A percentile compares a stretch with the other conserved stretches of the same genome.
Evolutionary conservation across 2,888 invertebrate species (phyloP).

Genomic region (Clostera curtula): DNA sequence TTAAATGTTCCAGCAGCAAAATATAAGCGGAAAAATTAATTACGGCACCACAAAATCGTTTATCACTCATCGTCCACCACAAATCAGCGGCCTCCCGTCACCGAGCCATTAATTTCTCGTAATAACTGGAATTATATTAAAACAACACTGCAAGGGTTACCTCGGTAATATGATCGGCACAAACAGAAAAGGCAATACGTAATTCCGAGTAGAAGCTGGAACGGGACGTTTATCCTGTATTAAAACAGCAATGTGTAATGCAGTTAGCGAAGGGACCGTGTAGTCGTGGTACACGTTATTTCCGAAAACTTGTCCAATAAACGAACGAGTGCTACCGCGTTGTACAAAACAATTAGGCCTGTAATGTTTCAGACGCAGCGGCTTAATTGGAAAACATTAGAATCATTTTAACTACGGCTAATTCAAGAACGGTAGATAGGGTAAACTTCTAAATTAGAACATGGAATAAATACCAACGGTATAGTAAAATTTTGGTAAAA

Average conservation of each 20-base stretch:
- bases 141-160: slow-evolving; percentile 19
- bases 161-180: too few relatives aligned
- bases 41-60: slow-evolving; percentile 27
- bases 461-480: too few relatives aligned
- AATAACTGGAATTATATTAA: slow-evolving; percentile 30
- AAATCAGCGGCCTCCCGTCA: slow-evolving; percentile 24
- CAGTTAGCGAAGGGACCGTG: too few relatives aligned
- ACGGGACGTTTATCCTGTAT: not conserved
- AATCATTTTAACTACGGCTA: too few relatives aligned
- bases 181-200: too few relatives aligned
- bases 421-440: too few relatives aligned
- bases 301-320: slow-evolving; percentile 17
- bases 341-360: slow-evolving; percentile 17
- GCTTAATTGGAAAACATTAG: slow-evolving; percentile 22
- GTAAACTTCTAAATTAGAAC: too few relatives aligned
- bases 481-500: too few relatives aligned
- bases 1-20: too few relatives aligned
- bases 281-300: not conserved
- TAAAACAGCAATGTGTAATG: not conserved
- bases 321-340: slow-evolving; percentile 14
- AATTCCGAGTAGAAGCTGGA: too few relatives aligned
- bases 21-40: slow-evolving; percentile 21
- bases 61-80: slow-evolving; percentile 27
- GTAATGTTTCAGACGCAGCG: slow-evolving; percentile 18
- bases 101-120: slow-evolving; percentile 36